Conservation (phyloP, 2,888 invertebrate species). For the Empis stercorea region DNA sequence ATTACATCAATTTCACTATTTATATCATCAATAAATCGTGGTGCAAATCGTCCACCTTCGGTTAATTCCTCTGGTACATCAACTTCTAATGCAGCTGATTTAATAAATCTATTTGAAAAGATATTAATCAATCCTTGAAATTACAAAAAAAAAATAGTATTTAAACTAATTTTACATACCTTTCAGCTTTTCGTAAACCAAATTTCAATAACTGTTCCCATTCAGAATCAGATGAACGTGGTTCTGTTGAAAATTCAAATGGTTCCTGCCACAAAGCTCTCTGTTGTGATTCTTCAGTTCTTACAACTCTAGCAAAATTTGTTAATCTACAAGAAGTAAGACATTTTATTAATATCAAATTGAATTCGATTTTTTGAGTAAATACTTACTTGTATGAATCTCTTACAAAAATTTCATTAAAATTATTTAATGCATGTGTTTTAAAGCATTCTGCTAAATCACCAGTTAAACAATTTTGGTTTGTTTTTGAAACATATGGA, state of each 20-base stretch:
- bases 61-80: slow-evolving; percentile 63
- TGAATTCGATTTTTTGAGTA: not conserved
- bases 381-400: slow-evolving; percentile 38
- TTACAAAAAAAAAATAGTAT: no score
- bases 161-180: no score
- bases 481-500: slow-evolving; percentile 62
- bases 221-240: slow-evolving; percentile 60
- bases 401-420: slow-evolving; percentile 66
- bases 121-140: no score
- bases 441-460: slow-evolving; percentile 80
- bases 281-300: slow-evolving; percentile 55
- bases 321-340: slow-evolving; percentile 40
- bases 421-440: slow-evolving; percentile 59
- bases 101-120: slow-evolving; percentile 59
- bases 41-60: slow-evolving; percentile 59
- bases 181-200: slow-evolving; percentile 58
- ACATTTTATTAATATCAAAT: not conserved
- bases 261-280: slow-evolving; percentile 56
- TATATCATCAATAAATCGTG: slow-evolving; percentile 71
- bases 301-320: slow-evolving; percentile 56
- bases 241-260: slow-evolving; percentile 56
- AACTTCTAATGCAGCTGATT: slow-evolving; percentile 65
- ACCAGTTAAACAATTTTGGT: slow-evolving; percentile 61
- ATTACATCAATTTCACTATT: slow-evolving; percentile 70
- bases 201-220: slow-evolving; percentile 73